Evolutionary conservation across 2,113 vertebrate species (phyloP).

Genomic region (Pavo muticus): DNA sequence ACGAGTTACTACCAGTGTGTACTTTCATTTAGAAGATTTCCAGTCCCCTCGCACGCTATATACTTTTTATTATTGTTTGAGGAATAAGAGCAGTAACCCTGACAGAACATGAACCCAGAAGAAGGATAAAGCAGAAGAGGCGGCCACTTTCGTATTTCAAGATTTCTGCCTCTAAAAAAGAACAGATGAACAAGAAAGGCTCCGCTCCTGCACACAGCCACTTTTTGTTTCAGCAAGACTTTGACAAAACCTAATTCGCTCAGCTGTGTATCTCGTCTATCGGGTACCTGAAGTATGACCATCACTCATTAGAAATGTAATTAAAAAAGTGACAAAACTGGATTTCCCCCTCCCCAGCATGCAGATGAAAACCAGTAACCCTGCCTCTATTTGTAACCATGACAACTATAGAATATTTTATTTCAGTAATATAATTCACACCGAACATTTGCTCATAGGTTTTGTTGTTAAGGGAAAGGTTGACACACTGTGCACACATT

Average conservation of each 20-base stretch:
- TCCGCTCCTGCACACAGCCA: conserved; percentile 8
- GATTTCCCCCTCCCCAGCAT: conserved; percentile 59
- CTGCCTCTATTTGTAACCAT: conserved; percentile 85
- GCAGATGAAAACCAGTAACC: conserved; percentile 82
- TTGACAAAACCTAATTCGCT: conserved; percentile 55
- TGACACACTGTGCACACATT: conserved; percentile 43
- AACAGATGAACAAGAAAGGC: conserved; percentile 22
- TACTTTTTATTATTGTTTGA: background rate
- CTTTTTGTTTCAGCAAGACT: conserved; percentile 70
- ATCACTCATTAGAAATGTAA: conserved; percentile 76
- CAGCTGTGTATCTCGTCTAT: conserved; percentile 11
- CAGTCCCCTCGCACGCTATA: background rate
- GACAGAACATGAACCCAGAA: conserved; percentile 12
- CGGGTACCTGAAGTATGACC: conserved; percentile 68
- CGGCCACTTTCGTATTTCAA: conserved; percentile 31
- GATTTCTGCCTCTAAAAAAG: background rate
- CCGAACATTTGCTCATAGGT: conserved; percentile 74
- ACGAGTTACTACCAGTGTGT: background rate
- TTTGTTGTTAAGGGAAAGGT: conserved; percentile 73
- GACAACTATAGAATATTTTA: conserved; percentile 84
- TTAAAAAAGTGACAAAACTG: conserved; percentile 79
- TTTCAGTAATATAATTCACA: conserved; percentile 77
- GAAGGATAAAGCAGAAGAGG: background rate
- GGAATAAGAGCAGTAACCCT: background rate
- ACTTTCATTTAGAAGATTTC: background rate